Evolutionary conservation across 2,888 invertebrate genomes (phyloP).

Genomic region (Ephialtes manifestator): DNA sequence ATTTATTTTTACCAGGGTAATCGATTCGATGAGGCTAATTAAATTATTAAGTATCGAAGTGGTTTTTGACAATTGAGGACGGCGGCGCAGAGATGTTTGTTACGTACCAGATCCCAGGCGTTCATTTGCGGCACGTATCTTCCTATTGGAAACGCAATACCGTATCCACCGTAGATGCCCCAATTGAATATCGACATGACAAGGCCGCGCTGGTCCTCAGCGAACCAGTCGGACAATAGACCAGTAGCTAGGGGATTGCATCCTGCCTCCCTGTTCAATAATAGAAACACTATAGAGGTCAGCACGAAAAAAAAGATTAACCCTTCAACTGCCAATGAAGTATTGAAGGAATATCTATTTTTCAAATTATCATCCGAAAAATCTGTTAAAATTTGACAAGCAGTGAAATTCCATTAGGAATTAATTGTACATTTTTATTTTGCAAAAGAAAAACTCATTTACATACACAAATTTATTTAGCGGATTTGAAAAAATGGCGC

Average conservation of each 20-base stretch:
- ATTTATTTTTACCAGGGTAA: too few species aligned
- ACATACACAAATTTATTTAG: background rate
- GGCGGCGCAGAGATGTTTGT: background rate
- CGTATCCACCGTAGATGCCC: constrained; percentile 98
- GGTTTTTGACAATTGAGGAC: background rate
- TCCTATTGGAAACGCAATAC: constrained; percentile 96
- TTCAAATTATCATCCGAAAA: too few species aligned
- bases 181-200: constrained; percentile 98
- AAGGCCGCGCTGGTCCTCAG: constrained; percentile 93
- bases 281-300: constrained; percentile 17
- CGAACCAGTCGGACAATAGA: constrained; percentile 93
- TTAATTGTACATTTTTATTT: too few species aligned
- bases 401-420: too few species aligned
- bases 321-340: too few species aligned
- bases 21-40: too few species aligned
- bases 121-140: constrained; percentile 93
- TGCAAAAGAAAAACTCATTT: background rate
- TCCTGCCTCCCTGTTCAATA: constrained; percentile 90
- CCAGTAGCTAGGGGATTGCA: constrained; percentile 96
- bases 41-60: too few species aligned
- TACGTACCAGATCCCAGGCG: constrained; percentile 90
- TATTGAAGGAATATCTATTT: too few species aligned
- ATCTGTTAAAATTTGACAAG: too few species aligned
- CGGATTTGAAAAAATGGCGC: background rate
- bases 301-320: constrained; percentile 9